Conservation (phyloP, 92 coral and sea anemone species). For the Blastomussa wellsi region DNA sequence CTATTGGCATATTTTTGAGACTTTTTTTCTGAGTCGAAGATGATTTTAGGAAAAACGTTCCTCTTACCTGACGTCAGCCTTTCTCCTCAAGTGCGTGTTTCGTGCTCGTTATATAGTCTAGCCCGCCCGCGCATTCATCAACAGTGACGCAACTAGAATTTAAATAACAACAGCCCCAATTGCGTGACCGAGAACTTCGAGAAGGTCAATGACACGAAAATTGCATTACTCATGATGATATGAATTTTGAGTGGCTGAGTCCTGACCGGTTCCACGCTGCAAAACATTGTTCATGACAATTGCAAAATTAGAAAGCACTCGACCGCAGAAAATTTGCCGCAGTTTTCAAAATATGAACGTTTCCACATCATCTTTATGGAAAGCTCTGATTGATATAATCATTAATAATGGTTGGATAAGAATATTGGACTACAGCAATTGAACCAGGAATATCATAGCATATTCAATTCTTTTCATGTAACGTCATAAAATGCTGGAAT, state of each 20-base stretch:
- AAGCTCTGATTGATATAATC: too few relatives aligned
- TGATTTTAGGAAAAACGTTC: not conserved
- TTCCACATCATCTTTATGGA: too few relatives aligned
- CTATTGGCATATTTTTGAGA: not conserved
- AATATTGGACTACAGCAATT: too few relatives aligned
- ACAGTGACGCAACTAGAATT: conserved; percentile 34
- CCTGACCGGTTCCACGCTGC: not conserved
- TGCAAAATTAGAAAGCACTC: not conserved
- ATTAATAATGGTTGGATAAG: too few relatives aligned
- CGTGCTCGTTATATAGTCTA: conserved; percentile 19
- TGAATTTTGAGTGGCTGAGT: too few relatives aligned
- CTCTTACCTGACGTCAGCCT: conserved; percentile 18
- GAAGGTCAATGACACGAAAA: conserved; percentile 18
- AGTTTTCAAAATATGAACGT: too few relatives aligned
- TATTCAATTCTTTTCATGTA: too few relatives aligned
- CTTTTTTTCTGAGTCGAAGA: not conserved
- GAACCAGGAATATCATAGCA: too few relatives aligned
- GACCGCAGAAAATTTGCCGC: not conserved
- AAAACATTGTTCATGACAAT: not conserved
- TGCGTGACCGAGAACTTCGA: conserved; percentile 36
- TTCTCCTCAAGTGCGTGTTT: not conserved
- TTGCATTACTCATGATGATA: not conserved
- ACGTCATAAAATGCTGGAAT: too few relatives aligned
- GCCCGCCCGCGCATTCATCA: conserved; percentile 29
- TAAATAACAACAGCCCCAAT: not conserved